These are phyloP conservation scores for Platichthys flesus DNA, from an alignment of 2,113 vertebrate genomes.

Conservation along the genomic window DNA sequence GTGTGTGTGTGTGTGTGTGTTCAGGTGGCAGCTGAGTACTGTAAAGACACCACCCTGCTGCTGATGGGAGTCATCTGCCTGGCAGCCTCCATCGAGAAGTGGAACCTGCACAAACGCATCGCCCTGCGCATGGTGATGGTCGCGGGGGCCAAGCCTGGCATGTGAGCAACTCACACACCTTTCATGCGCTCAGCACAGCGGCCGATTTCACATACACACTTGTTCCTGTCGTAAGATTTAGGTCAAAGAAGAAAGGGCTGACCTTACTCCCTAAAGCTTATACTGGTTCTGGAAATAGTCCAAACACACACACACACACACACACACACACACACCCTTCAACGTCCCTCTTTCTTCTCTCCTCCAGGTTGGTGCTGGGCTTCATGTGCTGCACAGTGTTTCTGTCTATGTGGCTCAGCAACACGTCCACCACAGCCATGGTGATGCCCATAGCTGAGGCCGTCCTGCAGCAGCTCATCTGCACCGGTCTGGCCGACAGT, in stretches of 20 bases:
- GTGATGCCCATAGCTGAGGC: slow-evolving; percentile 99
- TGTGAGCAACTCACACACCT: slow-evolving; percentile 81
- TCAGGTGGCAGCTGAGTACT: slow-evolving; percentile 96
- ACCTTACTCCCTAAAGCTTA: not conserved
- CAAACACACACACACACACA: not conserved
- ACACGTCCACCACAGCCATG: slow-evolving; percentile 98
- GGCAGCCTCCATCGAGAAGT: slow-evolving; percentile 97
- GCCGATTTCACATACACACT: not conserved
- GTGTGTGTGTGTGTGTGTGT: not conserved
- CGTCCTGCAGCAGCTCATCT: slow-evolving; percentile 94
- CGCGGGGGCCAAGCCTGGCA: slow-evolving; percentile 96
- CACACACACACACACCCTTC: not conserved
- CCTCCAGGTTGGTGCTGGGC: slow-evolving; percentile 91
- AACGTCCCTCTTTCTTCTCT: not conserved
- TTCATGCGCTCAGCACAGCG: not conserved
- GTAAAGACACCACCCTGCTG: slow-evolving; percentile 96
- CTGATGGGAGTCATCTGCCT: slow-evolving; percentile 97
- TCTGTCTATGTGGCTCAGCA: slow-evolving; percentile 99
- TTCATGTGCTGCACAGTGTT: slow-evolving; percentile 97
- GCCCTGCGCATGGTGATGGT: slow-evolving; percentile 97
- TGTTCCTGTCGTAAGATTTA: not conserved
- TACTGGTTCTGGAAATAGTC: no score
- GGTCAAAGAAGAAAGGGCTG: not conserved
- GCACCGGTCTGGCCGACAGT: slow-evolving; percentile 82
- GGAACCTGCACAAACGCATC: slow-evolving; percentile 96